phyloP scores from a whole-genome alignment of 2,113 vertebrate genomes.

The Australoheros scitulus region DNA sequence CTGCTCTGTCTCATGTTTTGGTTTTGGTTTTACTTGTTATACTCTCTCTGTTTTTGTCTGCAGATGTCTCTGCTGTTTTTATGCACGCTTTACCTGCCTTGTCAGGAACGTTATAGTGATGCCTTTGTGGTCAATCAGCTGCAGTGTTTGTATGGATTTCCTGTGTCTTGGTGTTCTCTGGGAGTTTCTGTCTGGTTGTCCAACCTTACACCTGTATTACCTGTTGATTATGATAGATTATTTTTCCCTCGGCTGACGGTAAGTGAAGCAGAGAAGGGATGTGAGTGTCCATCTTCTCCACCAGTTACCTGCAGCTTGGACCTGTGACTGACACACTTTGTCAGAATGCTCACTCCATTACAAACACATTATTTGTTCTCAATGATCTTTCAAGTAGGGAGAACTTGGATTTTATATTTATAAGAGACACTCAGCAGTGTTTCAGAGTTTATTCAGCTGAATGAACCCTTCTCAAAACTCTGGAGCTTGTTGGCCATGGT shows the following conservation, averaged over 20 bases:
- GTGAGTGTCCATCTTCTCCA: not conserved
- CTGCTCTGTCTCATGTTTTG: not conserved
- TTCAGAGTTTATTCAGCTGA: not conserved
- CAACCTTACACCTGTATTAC: not conserved
- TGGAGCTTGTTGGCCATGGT: not conserved
- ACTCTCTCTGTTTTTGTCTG: not conserved
- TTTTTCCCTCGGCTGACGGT: no score
- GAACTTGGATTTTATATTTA: not conserved
- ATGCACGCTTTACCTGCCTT: not conserved
- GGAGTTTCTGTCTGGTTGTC: not conserved
- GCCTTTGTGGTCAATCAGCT: not conserved
- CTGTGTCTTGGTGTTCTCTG: not conserved
- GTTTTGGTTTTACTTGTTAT: not conserved
- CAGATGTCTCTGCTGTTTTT: not conserved
- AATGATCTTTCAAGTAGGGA: not conserved
- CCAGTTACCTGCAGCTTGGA: rapidly evolving
- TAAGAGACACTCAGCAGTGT: not conserved
- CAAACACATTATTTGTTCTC: not conserved
- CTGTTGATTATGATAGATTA: not conserved
- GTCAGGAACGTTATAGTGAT: not conserved
- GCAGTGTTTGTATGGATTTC: rapidly evolving
- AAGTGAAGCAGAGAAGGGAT: no score
- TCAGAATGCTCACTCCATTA: not conserved
- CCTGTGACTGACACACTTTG: not conserved
- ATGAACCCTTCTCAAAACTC: not conserved